These are phyloP conservation scores for Sebastes steindachneri DNA, from an alignment of 2,797 vertebrate species.

Conservation along the genomic window DNA sequence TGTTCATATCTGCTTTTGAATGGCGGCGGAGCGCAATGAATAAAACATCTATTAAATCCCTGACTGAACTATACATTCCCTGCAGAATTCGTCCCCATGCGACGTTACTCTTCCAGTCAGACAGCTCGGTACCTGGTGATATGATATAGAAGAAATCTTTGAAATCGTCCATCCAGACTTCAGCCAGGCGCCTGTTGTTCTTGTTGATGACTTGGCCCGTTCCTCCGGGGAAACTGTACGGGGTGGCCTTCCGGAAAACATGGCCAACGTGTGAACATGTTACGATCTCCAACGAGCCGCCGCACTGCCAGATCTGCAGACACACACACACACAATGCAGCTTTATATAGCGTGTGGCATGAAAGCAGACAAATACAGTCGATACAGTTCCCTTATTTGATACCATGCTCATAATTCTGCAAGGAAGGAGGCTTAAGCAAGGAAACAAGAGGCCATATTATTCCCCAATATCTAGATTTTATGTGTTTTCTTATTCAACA, in stretches of 20 bases:
- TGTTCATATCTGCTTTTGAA: slow-evolving; percentile 36
- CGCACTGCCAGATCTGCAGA: slow-evolving; percentile 96
- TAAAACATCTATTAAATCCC: slow-evolving; percentile 24
- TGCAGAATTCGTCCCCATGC: not conserved
- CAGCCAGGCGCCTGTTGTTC: slow-evolving; percentile 95
- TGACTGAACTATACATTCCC: not conserved
- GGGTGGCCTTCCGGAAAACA: slow-evolving; percentile 98
- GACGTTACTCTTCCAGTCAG: not conserved
- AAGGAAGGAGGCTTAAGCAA: not conserved
- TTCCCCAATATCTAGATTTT: not conserved
- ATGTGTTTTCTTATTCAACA: not conserved
- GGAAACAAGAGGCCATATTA: not conserved
- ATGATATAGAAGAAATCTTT: slow-evolving; percentile 99
- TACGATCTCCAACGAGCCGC: slow-evolving; percentile 95
- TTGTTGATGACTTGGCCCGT: slow-evolving; percentile 99
- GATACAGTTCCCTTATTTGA: not conserved
- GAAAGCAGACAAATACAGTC: not conserved
- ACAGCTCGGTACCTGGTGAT: slow-evolving; percentile 88
- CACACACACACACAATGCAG: not conserved
- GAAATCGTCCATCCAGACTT: slow-evolving; percentile 96
- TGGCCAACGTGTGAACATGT: slow-evolving; percentile 98
- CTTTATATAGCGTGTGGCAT: not conserved
- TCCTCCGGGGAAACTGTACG: slow-evolving; percentile 97
- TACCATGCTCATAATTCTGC: not conserved
- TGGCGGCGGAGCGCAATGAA: not conserved